Percentiles rank a stretch among this genome's conserved stretches.
Evolutionary conservation across 2,797 vertebrate species (phyloP).

Genomic region (Poecilia gillii): DNA sequence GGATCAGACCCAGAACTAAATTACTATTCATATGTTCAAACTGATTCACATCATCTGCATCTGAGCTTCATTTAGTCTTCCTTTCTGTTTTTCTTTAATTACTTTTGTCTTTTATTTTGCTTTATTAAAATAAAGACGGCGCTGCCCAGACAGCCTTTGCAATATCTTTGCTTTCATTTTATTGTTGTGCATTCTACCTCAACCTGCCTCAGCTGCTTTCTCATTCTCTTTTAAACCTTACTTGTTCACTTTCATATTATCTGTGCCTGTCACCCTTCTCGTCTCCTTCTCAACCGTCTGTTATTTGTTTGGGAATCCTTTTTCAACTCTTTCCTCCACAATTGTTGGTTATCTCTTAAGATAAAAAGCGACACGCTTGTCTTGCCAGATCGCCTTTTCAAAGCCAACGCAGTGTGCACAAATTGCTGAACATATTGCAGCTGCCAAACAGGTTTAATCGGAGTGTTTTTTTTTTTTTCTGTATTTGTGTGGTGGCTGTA

Average conservation of each 20-base stretch:
- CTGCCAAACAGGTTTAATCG: conserved; percentile 27
- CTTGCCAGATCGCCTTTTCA: conserved; percentile 29
- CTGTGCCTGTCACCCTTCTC: conserved; percentile 3
- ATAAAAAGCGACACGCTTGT: conserved; percentile 39
- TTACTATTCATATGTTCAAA: not conserved
- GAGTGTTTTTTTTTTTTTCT: conserved; percentile 6
- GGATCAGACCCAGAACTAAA: not conserved
- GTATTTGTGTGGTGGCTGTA: not conserved
- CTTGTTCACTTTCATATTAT: conserved; percentile 50
- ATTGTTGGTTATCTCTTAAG: conserved; percentile 24
- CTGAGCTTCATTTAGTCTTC: not conserved
- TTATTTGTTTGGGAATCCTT: conserved; percentile 22
- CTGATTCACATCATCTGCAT: not conserved
- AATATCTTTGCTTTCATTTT: conserved; percentile 33
- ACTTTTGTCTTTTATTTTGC: conserved; percentile 3
- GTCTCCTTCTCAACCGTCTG: conserved; percentile 14
- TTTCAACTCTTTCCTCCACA: conserved; percentile 23
- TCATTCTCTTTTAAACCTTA: conserved; percentile 59
- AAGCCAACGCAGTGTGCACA: conserved; percentile 16
- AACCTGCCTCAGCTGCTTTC: conserved; percentile 40
- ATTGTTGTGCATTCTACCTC: conserved; percentile 28
- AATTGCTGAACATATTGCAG: conserved; percentile 36
- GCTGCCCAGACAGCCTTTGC: conserved; percentile 14
- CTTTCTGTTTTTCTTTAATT: conserved; percentile 7
- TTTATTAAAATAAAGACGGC: conserved; percentile 22